Evolutionary conservation across 2,888 invertebrate species (phyloP).

Genomic region (Torymus aiolomorphi): DNA sequence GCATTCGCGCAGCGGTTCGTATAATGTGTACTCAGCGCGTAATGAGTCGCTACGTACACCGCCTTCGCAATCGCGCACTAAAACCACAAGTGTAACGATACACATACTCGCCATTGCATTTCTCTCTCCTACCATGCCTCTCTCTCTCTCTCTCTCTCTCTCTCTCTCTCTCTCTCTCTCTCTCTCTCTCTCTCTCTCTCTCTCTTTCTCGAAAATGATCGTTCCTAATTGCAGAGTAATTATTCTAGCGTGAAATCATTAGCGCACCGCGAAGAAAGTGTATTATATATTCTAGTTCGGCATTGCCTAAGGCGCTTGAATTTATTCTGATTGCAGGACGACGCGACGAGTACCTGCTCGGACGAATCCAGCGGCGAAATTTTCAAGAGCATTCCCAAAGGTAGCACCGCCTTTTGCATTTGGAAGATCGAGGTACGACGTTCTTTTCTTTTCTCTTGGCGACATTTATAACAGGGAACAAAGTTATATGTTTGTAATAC

Average conservation of each 20-base stretch:
- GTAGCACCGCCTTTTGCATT: slow-evolving; percentile 87
- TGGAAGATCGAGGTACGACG: slow-evolving; percentile 90
- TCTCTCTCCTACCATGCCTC: too few relatives aligned
- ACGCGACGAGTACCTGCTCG: slow-evolving; percentile 70
- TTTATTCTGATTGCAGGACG: slow-evolving; percentile 66
- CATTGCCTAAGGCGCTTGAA: not conserved
- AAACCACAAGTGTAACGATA: slow-evolving; percentile 1
- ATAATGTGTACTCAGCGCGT: too few relatives aligned
- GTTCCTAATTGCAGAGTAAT: not conserved
- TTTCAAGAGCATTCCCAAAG: slow-evolving; percentile 88
- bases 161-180: too few relatives aligned
- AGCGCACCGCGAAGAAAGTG: not conserved
- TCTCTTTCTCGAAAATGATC: too few relatives aligned
- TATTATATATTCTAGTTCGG: not conserved
- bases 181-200: too few relatives aligned
- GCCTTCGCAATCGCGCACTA: not conserved
- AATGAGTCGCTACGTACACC: not conserved
- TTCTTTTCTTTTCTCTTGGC: not conserved
- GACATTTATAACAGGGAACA: not conserved
- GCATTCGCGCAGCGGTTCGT: too few relatives aligned
- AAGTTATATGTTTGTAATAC: too few relatives aligned
- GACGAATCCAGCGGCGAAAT: slow-evolving; percentile 76
- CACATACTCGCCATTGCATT: too few relatives aligned
- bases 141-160: too few relatives aligned
- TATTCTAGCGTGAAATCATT: not conserved